Evolutionary conservation across 2,888 invertebrate species (phyloP).

Genomic region (Cremastinae sp.): DNA sequence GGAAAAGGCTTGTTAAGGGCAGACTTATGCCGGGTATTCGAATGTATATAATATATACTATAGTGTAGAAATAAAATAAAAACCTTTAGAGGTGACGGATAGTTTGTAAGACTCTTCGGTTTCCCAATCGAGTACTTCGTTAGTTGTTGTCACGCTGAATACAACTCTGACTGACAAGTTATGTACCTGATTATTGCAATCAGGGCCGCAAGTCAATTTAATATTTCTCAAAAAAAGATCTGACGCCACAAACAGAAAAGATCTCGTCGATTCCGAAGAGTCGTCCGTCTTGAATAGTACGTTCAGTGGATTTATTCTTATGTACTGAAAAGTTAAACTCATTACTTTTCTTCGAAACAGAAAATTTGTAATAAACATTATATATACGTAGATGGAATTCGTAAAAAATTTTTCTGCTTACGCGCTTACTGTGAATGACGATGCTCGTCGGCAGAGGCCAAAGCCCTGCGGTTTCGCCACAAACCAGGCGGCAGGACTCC

Average conservation of each 20-base stretch:
- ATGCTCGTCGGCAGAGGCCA: conserved; percentile 72
- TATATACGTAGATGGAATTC: background rate
- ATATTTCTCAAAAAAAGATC: conserved; percentile 83
- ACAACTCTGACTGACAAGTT: conserved; percentile 83
- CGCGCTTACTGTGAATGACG: conserved; percentile 62
- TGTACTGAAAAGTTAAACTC: conserved; percentile 52
- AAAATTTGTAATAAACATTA: background rate
- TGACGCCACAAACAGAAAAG: conserved; percentile 83
- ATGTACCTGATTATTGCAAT: conserved; percentile 81
- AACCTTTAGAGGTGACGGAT: conserved; percentile 83
- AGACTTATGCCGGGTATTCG: background rate
- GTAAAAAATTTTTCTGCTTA: conserved; percentile 56
- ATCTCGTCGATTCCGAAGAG: conserved; percentile 76
- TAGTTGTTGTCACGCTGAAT: conserved; percentile 82
- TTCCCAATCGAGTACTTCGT: conserved; percentile 83
- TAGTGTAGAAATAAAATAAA: background rate
- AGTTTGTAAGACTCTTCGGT: conserved; percentile 88
- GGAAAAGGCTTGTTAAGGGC: no score
- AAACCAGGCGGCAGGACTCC: conserved; percentile 71
- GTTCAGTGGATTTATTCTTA: conserved; percentile 57
- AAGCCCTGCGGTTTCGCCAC: conserved; percentile 67
- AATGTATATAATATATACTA: background rate
- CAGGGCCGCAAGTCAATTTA: conserved; percentile 83
- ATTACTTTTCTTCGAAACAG: background rate
- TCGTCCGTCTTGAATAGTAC: conserved; percentile 49